Conservation (phyloP, 1,140 invertebrate genomes). For the Bombus vancouverensis region DNA sequence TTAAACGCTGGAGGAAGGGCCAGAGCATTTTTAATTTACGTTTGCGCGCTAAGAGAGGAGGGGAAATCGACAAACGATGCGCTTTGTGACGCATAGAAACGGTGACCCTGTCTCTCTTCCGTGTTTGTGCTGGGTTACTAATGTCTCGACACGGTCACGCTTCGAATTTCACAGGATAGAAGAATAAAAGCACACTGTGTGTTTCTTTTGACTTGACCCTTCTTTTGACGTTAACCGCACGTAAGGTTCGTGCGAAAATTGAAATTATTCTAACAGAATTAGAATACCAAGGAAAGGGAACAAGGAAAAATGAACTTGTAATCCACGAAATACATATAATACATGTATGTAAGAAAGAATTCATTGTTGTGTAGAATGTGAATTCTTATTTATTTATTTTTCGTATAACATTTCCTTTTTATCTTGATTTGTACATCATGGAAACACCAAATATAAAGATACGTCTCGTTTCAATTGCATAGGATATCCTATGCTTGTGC, state of each 20-base stretch:
- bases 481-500: too few species aligned
- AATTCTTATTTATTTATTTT: too few species aligned
- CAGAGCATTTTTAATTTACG: conserved; percentile 76
- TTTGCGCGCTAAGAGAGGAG: conserved; percentile 63
- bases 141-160: neutral
- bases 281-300: too few species aligned
- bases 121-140: neutral
- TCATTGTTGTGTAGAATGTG: too few species aligned
- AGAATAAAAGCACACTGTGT: neutral
- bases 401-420: too few species aligned
- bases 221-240: neutral
- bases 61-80: conserved; percentile 57
- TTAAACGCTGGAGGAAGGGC: conserved; percentile 64
- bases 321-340: too few species aligned
- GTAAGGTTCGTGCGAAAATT: neutral
- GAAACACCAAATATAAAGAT: too few species aligned
- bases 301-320: too few species aligned
- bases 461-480: too few species aligned
- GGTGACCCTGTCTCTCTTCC: neutral
- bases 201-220: neutral
- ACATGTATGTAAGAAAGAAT: too few species aligned
- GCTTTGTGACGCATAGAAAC: conserved; percentile 24
- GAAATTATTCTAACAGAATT: too few species aligned
- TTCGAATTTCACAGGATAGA: neutral
- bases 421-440: too few species aligned